A percentile compares a stretch with the other conserved stretches of the same genome.
Conservation (phyloP, 2,888 invertebrate genomes). For the Mimas tiliae region DNA sequence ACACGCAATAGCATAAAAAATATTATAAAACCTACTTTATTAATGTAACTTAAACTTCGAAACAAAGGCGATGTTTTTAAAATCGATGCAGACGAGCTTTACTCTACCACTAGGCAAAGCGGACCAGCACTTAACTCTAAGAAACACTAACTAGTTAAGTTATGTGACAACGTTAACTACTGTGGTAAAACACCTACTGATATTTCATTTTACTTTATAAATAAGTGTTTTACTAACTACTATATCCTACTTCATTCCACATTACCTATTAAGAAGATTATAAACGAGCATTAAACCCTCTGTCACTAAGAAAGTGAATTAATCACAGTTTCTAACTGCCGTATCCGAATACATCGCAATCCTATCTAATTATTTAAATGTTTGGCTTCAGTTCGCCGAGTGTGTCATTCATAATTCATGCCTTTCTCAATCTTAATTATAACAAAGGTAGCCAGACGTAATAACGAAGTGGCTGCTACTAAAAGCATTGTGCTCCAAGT, state of each 20-base stretch:
- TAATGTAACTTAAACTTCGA: background rate
- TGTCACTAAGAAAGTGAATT: constrained; percentile 27
- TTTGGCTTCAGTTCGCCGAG: constrained; percentile 12
- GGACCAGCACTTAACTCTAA: constrained; percentile 35
- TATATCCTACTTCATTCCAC: constrained; percentile 15
- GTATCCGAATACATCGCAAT: constrained; percentile 18
- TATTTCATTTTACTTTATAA: constrained; percentile 9
- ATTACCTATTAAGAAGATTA: constrained; percentile 17
- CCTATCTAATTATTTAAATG: constrained; percentile 18
- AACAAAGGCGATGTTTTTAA: background rate
- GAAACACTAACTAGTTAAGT: constrained; percentile 34
- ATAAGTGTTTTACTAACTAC: constrained; percentile 3
- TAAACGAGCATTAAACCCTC: constrained; percentile 21
- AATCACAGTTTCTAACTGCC: constrained; percentile 24
- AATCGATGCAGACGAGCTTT: background rate
- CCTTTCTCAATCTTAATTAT: constrained; percentile 29
- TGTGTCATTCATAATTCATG: constrained; percentile 19
- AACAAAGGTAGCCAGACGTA: constrained; percentile 1
- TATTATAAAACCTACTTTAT: background rate
- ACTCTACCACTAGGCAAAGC: constrained; percentile 28
- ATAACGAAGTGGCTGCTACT: background rate
- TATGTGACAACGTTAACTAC: constrained; percentile 31
- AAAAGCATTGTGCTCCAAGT: constrained; percentile 13
- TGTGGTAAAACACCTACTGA: constrained; percentile 12
- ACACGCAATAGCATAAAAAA: background rate